Evolutionary conservation across 2,888 invertebrate genomes (phyloP).

Genomic region (Protodeltote pygarga): DNA sequence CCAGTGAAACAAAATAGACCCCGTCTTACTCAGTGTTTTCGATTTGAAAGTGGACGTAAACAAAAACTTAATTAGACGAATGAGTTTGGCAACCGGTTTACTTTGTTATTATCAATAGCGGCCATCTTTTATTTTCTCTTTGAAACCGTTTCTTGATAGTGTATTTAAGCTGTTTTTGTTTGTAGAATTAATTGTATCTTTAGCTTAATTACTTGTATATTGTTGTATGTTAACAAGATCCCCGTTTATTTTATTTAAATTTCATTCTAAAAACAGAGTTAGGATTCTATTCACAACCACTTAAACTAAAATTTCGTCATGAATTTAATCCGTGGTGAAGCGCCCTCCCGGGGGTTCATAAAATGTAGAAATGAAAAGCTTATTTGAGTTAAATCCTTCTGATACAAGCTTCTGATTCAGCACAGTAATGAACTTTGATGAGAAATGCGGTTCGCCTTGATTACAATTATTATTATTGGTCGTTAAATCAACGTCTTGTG

Average conservation of each 20-base stretch:
- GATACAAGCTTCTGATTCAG: slow-evolving; percentile 58
- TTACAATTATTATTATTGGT: slow-evolving; percentile 48
- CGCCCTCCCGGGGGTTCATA: slow-evolving; percentile 46
- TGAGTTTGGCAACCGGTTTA: slow-evolving; percentile 51
- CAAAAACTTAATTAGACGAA: slow-evolving; percentile 63
- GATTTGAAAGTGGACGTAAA: slow-evolving; percentile 54
- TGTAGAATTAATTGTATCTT: slow-evolving; percentile 18
- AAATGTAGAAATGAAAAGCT: slow-evolving; percentile 60
- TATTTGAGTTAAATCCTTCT: slow-evolving; percentile 66
- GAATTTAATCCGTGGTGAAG: slow-evolving; percentile 51
- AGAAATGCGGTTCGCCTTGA: slow-evolving; percentile 42
- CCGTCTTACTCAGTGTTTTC: slow-evolving; percentile 62
- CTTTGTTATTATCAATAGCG: slow-evolving; percentile 32
- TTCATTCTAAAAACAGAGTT: slow-evolving; percentile 39
- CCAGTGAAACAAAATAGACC: slow-evolving; percentile 66
- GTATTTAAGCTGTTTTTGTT: slow-evolving; percentile 16
- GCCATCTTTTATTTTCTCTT: slow-evolving; percentile 22
- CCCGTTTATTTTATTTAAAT: slow-evolving; percentile 45
- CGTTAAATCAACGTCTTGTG: slow-evolving; percentile 42
- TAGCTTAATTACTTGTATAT: slow-evolving; percentile 20
- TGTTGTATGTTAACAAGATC: slow-evolving; percentile 39
- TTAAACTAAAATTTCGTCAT: slow-evolving; percentile 51
- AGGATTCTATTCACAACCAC: slow-evolving; percentile 41
- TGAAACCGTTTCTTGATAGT: slow-evolving; percentile 9
- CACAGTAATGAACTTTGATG: slow-evolving; percentile 57